phyloP scores from a whole-genome alignment of 1,140 invertebrate genomes.

The Rhopalosiphum maidis region DNA sequence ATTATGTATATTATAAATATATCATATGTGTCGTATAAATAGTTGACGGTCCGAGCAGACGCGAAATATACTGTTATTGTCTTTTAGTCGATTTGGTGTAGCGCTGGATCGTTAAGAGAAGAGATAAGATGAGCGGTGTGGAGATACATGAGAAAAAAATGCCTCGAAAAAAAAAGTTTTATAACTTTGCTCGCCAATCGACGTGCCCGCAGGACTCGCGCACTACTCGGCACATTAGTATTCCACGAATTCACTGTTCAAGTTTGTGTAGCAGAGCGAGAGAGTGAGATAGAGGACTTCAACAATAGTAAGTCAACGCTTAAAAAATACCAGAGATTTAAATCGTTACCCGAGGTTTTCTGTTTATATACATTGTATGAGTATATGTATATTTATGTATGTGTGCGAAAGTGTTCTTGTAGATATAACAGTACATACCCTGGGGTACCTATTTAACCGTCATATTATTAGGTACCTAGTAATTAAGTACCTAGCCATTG shows the following conservation, averaged over 20 bases:
- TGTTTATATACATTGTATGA: background rate
- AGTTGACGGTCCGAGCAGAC: slow-evolving; percentile 12
- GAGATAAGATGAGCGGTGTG: background rate
- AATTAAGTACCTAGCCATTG: too few relatives aligned
- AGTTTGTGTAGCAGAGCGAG: background rate
- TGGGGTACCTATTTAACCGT: background rate
- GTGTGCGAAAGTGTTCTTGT: background rate
- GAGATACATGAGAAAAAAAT: background rate
- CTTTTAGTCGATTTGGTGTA: slow-evolving; percentile 11
- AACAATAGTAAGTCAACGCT: background rate
- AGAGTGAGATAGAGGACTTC: background rate
- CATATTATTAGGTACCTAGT: too few relatives aligned
- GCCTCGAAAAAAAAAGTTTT: background rate
- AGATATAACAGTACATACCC: background rate
- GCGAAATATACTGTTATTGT: slow-evolving; percentile 54
- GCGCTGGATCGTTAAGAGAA: slow-evolving; percentile 30
- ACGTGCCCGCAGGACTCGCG: background rate
- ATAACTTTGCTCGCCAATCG: slow-evolving; percentile 4
- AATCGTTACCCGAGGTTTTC: background rate
- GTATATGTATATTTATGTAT: background rate
- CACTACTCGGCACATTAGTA: slow-evolving; percentile 23
- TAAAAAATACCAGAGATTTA: background rate
- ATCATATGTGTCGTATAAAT: background rate
- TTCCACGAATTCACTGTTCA: background rate
- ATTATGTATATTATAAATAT: background rate